Base-by-base conservation (phyloP, 1,140 invertebrate species). In the Idris sp. region DNA sequence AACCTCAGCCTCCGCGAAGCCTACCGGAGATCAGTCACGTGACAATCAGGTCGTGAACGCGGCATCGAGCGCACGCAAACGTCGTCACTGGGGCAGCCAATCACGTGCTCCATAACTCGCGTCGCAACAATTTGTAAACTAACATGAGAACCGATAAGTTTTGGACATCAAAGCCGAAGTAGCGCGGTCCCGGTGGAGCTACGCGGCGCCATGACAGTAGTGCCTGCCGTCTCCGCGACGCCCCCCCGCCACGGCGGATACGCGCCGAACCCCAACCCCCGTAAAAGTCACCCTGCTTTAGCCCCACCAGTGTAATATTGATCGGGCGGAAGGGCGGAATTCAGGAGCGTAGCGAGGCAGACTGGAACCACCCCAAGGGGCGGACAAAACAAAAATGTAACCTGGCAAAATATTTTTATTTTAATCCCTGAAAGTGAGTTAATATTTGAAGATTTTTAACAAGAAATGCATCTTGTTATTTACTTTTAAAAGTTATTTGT, bases 301-400 rank as follows among this genome's bases (percentile, higher is more conserved):
- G 73, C 84, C 84, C 84, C 85, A 84, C 84, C 85, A 84, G 80
- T 79, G 84, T 80, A 84, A 85, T 86, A 86, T 86, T 86, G 85
- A 86, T 86, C 85, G 82, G 78, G 78, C 83, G 82, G 84, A 86
- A 86, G 83, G 84, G 84, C 83, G 84, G 84, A 81, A 83, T 79
- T 79, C 85, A 86, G 80, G 76, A 74, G 54, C 83, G 85, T 85
- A 83, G 61, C 62, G 49, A 54, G 44, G 30, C 4, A 43, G 49
- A 43, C 22, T 18, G 36, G 74, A 33, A 64, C 79, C n/a, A n/a
- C 82, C 76, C 74, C 68, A 43, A 73, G 71, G 43, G 71, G 46
- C 71, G 71, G 40, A 53, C 40, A 30, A 35, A 22, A 22, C 19
- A 22, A 22, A 22, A 22, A 22, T 22, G n/a, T n/a, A n/a, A n/a